Percentiles rank a stretch among this genome's conserved stretches.
Evolutionary conservation across 2,113 vertebrate genomes (phyloP).

Genomic region (western clawed frog (Xenopus tropicalis)): UCB_Xtro_10.0 CM004443.2:76406001-76406500

Average conservation of each 20-base stretch:
- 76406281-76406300: neutral
- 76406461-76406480: too few relatives aligned
- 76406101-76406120: conserved; percentile 42
- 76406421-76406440: too few relatives aligned
- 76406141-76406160: conserved; percentile 34
- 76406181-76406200: conserved; percentile 14
- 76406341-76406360: too few relatives aligned
- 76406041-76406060: conserved; percentile 40
- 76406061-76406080: conserved; percentile 43
- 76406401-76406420: too few relatives aligned
- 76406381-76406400: too few relatives aligned
- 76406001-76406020: conserved; percentile 47
- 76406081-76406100: conserved; percentile 39
- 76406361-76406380: too few relatives aligned
- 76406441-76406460: too few relatives aligned
- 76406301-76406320: neutral
- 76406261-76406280: conserved; percentile 6
- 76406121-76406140: conserved; percentile 38
- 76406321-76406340: too few relatives aligned
- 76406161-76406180: conserved; percentile 42
- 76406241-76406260: neutral
- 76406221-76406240: conserved; percentile 7
- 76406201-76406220: conserved; percentile 26
- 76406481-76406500: too few relatives aligned
- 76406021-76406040: conserved; percentile 45